phyloP scores from a whole-genome alignment of 1,140 invertebrate species.

The Danaus melanippus region DNA sequence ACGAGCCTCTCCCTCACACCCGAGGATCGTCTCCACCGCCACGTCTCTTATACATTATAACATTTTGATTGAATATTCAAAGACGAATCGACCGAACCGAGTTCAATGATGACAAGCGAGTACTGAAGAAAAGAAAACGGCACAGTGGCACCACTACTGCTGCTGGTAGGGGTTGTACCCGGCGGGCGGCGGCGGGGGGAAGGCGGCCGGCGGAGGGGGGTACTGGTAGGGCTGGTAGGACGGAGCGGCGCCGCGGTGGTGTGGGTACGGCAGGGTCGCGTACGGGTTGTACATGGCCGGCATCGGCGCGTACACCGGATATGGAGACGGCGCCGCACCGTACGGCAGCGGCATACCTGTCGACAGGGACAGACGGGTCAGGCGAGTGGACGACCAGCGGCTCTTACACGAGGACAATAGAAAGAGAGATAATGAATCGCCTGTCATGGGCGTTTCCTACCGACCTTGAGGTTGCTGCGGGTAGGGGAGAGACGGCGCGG shows the following conservation, averaged over 20 bases:
- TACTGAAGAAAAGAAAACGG: too few species aligned
- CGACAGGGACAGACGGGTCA: neutral
- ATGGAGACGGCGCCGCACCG: constrained; percentile 72
- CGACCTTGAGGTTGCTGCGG: constrained; percentile 53
- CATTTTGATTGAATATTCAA: too few species aligned
- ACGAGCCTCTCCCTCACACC: too few species aligned
- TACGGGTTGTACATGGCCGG: constrained; percentile 90
- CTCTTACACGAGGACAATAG: too few species aligned
- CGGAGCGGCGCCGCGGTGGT: constrained; percentile 62
- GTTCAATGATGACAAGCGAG: too few species aligned
- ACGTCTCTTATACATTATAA: too few species aligned
- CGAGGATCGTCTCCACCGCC: too few species aligned
- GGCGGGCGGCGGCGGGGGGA: constrained; percentile 41
- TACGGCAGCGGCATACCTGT: constrained; percentile 85
- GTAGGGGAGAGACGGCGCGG: constrained; percentile 52
- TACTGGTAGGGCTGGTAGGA: constrained; percentile 56
- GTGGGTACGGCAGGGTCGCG: constrained; percentile 82
- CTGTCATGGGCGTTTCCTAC: neutral
- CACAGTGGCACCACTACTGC: constrained; percentile 21
- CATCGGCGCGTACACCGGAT: constrained; percentile 86
- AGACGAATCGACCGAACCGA: too few species aligned
- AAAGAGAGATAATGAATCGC: too few species aligned
- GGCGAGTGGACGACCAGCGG: too few species aligned
- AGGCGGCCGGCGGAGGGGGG: constrained; percentile 34
- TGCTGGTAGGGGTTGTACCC: constrained; percentile 59